These are phyloP conservation scores for Anticlea derivata DNA, from an alignment of 2,888 invertebrate species.

Conservation along the genomic window DNA sequence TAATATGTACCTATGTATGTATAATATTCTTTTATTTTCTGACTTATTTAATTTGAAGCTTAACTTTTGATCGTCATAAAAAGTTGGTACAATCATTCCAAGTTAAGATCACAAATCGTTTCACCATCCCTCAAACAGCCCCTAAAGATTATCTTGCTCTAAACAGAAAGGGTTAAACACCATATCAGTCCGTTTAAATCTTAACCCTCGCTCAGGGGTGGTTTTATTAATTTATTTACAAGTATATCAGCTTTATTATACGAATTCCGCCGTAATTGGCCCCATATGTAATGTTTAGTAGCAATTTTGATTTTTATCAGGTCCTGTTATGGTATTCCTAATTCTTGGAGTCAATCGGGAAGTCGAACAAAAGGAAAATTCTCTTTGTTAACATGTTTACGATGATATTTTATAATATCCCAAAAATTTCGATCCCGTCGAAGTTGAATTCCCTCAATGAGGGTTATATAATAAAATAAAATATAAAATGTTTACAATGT, in stretches of 20 bases:
- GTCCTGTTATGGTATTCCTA: slow-evolving; percentile 42
- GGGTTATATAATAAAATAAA: no score
- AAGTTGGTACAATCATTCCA: not conserved
- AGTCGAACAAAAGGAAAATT: no score
- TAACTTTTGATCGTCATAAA: not conserved
- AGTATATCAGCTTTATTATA: slow-evolving; percentile 69
- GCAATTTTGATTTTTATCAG: slow-evolving; percentile 68
- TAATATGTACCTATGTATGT: no score
- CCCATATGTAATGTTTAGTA: slow-evolving; percentile 80
- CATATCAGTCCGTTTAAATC: slow-evolving; percentile 67
- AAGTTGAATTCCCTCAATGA: no score
- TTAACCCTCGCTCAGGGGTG: slow-evolving; percentile 71
- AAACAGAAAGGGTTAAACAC: slow-evolving; percentile 43
- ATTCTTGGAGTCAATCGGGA: not conserved
- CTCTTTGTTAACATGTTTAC: no score
- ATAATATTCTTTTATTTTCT: no score
- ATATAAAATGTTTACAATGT: no score
- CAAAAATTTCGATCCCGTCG: no score
- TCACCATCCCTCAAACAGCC: slow-evolving; percentile 28
- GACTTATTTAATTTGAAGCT: no score
- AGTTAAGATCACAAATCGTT: slow-evolving; percentile 16
- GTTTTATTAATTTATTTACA: slow-evolving; percentile 81
- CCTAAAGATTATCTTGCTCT: slow-evolving; percentile 29
- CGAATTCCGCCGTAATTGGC: slow-evolving; percentile 70
- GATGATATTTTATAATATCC: no score